Conservation (phyloP, 1,140 invertebrate species). For the Amphibalanus amphitrite region DNA sequence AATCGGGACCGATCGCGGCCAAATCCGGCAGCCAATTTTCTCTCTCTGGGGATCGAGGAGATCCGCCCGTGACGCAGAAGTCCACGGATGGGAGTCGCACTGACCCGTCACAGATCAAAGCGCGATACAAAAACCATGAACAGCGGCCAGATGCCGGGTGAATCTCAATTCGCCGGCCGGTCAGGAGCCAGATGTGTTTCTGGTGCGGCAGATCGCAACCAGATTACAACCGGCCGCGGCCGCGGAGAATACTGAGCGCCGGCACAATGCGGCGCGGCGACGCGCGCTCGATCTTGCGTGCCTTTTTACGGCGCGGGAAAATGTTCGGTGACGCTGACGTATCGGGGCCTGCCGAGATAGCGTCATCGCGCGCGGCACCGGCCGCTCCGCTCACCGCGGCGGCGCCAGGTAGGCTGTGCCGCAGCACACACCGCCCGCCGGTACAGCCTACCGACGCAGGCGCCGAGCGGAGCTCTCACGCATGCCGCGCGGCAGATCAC, state of each 20-base stretch:
- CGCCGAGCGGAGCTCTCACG: too few relatives aligned
- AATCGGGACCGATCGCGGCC: background rate
- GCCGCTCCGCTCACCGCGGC: background rate
- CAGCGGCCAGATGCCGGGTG: background rate
- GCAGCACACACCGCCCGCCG: too few relatives aligned
- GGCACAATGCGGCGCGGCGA: background rate
- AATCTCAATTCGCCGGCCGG: background rate
- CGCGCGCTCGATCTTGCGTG: background rate
- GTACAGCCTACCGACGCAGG: too few relatives aligned
- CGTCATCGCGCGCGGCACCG: background rate
- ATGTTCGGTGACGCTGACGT: background rate
- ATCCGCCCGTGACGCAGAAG: too few relatives aligned
- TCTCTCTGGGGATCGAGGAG: background rate
- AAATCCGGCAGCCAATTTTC: background rate
- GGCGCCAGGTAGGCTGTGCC: too few relatives aligned
- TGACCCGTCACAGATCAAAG: too few relatives aligned
- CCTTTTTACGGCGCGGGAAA: background rate
- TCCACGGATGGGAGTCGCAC: too few relatives aligned
- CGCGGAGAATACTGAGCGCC: background rate
- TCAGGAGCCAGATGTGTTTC: background rate
- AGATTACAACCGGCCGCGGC: background rate
- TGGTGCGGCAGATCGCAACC: background rate
- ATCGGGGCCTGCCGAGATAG: background rate
- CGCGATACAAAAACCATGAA: background rate
- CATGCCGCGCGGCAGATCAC: too few relatives aligned